phyloP scores from a whole-genome alignment of 2,113 vertebrate genomes.

The Pelobates fuscus region DNA sequence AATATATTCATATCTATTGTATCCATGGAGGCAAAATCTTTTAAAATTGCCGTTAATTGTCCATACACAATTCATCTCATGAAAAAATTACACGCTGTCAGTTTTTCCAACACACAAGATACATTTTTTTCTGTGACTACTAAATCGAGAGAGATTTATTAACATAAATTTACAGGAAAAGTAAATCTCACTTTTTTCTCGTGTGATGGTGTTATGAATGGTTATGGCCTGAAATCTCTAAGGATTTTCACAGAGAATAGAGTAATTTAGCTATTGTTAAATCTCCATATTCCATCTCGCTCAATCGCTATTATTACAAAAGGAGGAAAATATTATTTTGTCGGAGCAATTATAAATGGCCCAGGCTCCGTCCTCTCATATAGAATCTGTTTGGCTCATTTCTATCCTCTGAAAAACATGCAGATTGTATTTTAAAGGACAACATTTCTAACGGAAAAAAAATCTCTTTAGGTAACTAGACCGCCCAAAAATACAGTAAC shows the following conservation, averaged over 20 bases:
- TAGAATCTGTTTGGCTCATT: conserved; percentile 3
- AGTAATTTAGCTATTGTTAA: conserved; percentile 38
- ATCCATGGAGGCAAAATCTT: conserved; percentile 32
- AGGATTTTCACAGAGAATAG: conserved; percentile 28
- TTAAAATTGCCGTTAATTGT: conserved; percentile 46
- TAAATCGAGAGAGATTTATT: conserved; percentile 43
- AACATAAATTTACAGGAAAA: conserved; percentile 42
- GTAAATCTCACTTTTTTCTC: neutral
- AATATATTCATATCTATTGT: conserved; percentile 22
- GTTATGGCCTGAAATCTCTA: conserved; percentile 7
- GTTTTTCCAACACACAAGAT: conserved; percentile 15
- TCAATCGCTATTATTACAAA: conserved; percentile 20
- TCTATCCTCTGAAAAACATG: neutral
- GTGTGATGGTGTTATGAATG: conserved; percentile 29
- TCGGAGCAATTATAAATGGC: conserved; percentile 28
- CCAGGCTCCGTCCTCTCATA: neutral
- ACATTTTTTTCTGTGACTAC: conserved; percentile 22
- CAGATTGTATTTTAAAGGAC: too few relatives aligned
- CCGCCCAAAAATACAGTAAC: too few relatives aligned
- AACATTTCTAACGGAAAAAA: too few relatives aligned
- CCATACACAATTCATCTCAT: conserved; percentile 43
- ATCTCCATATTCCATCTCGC: conserved; percentile 29
- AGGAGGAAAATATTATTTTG: conserved; percentile 36
- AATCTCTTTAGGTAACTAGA: too few relatives aligned
- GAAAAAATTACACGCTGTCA: conserved; percentile 47